Conservation (phyloP, 2,797 vertebrate genomes). For the Muscicapa comitata region DNA sequence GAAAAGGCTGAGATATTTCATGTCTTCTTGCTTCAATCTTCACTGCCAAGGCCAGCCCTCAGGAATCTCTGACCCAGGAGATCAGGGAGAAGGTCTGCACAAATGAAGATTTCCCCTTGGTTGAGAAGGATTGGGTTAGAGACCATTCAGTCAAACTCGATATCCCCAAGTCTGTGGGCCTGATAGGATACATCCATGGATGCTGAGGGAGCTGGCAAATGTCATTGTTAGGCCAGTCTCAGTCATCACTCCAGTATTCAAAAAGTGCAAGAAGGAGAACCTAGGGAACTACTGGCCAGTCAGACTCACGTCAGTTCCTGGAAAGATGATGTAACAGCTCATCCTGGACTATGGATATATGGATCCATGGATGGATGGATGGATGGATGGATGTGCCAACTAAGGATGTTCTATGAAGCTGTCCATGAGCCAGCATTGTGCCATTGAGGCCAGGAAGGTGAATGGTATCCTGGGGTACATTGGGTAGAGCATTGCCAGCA, state of each 20-base stretch:
- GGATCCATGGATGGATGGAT: no score
- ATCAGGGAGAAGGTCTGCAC: not conserved
- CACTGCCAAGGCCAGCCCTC: not conserved
- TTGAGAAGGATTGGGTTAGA: not conserved
- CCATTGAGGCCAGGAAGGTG: no score
- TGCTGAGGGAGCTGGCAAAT: not conserved
- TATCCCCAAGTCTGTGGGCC: not conserved
- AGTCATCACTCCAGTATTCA: not conserved
- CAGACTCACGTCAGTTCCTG: accelerated
- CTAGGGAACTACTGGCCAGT: not conserved
- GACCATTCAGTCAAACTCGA: not conserved
- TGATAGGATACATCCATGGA: not conserved
- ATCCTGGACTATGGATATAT: no score
- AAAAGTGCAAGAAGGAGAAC: not conserved
- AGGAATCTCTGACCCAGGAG: not conserved
- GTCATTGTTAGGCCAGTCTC: not conserved
- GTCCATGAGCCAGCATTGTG: not conserved
- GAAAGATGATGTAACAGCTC: not conserved
- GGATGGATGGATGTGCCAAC: not conserved
- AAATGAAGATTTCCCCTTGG: not conserved
- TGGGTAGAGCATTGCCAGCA: not conserved
- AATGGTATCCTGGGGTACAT: not conserved
- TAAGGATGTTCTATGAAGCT: not conserved
- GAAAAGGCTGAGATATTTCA: not conserved
- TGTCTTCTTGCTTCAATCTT: not conserved